Base-by-base conservation (phyloP, 30 jellyfish, hydroid and myxozoan species). In the Aurelia aurita region DNA sequence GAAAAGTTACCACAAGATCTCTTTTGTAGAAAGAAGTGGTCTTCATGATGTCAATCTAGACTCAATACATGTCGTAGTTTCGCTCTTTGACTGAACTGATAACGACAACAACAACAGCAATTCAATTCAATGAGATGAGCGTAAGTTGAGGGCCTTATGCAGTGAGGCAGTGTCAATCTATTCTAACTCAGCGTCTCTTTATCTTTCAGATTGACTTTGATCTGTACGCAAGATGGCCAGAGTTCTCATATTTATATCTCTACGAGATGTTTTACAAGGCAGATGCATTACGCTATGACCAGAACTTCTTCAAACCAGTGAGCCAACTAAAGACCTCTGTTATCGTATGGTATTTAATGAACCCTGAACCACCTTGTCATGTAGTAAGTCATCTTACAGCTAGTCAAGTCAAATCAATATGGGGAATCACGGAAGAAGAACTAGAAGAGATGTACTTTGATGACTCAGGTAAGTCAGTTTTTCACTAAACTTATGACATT, bases 351-450 rank as follows among this genome's bases (percentile, higher is more conserved):
- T 93, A 93, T 60, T 63, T 93, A 32, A 82, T 92, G 77, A 93
- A 92, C 77, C 97, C 97, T 15, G 93, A 79, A 54, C 97, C 98
- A 22, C 98, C 98, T 10, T 93, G 98, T 83, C 98, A 86, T 69
- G 98, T 87, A 15, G 98, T 93, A 14, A 81, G 98, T 25, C 98
- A 93, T 57, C 90, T 93, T 20, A 93, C 98, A 4, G 97, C 98
- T 13, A 93, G 98, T 58, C 98, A 93, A 67, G 98, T 93, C 51
- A 93, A 93, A 61, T 93, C 98, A 58, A 93, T 93, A 69, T 93
- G 98, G 98, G 97, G 98, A 5, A 87, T 93, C 26, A 93, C 98
- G n/a, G 98, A 93, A 58, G 97, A 93, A 34, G 98, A 93, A 73
- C 85, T 93, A 55, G 98, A 93, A 60, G 97, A 79, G 45, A 93